Evolutionary conservation across 2,113 vertebrate species (phyloP).

Genomic region (Cephalopterus ornatus): DNA sequence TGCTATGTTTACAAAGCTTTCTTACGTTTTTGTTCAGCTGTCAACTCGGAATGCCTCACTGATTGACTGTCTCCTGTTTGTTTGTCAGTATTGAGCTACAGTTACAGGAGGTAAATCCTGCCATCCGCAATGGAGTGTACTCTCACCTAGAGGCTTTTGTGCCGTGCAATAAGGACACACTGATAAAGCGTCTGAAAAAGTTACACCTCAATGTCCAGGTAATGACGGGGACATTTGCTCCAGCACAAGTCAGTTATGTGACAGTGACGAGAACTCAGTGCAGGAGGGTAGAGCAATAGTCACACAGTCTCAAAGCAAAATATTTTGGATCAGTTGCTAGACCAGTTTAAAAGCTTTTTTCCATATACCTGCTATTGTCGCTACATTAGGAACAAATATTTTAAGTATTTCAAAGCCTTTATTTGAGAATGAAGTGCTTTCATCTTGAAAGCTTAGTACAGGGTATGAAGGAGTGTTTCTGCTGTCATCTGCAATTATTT

Average conservation of each 20-base stretch:
- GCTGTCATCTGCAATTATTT: not conserved
- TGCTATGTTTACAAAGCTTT: not conserved
- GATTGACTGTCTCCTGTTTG: slow-evolving; percentile 8
- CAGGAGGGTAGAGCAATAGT: not conserved
- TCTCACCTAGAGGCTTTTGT: slow-evolving; percentile 95
- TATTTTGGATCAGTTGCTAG: not conserved
- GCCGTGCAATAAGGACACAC: slow-evolving; percentile 94
- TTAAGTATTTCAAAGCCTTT: not conserved
- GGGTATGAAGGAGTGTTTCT: not conserved
- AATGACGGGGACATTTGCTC: not conserved
- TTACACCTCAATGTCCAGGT: slow-evolving; percentile 97
- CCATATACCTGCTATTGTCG: not conserved
- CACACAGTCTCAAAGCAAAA: not conserved
- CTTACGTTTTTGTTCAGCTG: not conserved
- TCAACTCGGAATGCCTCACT: not conserved
- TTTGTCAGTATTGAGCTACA: slow-evolving; percentile 92
- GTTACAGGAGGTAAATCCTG: slow-evolving; percentile 87
- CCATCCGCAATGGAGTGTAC: slow-evolving; percentile 85
- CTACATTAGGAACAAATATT: not conserved
- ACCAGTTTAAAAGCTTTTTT: not conserved
- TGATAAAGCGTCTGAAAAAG: slow-evolving; percentile 97
- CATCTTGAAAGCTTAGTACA: not conserved
- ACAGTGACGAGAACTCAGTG: not conserved
- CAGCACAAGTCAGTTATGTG: not conserved
- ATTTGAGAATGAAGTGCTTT: not conserved